Percentiles rank a stretch among this genome's conserved stretches.
These are phyloP conservation scores for Haliclystus octoradiatus DNA, from an alignment of 30 jellyfish, hydroid and myxozoan genomes.

Conservation along the genomic window DNA sequence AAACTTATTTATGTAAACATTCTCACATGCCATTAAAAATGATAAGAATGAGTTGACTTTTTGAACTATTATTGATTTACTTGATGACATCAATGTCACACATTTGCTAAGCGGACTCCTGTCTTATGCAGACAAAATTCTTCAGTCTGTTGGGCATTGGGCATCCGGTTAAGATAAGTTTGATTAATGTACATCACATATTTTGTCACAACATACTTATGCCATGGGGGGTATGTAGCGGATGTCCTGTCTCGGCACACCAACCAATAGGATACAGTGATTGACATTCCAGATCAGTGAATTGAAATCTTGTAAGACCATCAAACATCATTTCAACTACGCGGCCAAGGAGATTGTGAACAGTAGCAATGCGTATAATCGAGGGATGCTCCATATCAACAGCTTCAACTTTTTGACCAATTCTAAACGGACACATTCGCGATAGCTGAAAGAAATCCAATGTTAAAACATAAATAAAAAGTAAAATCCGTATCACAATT, in stretches of 20 bases:
- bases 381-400: slow-evolving; percentile 62
- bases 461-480: too few relatives aligned
- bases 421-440: slow-evolving; percentile 26
- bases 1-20: too few relatives aligned
- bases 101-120: slow-evolving; percentile 8
- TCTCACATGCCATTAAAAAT: too few relatives aligned
- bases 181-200: too few relatives aligned
- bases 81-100: slow-evolving; percentile 8
- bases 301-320: slow-evolving; percentile 57
- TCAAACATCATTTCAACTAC: slow-evolving; percentile 55
- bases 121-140: slow-evolving; percentile 5
- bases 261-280: slow-evolving; percentile 80
- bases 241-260: slow-evolving; percentile 73
- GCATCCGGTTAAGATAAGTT: too few relatives aligned
- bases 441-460: slow-evolving; percentile 29
- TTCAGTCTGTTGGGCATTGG: neutral
- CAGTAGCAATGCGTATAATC: slow-evolving; percentile 78
- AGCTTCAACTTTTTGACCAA: slow-evolving; percentile 82
- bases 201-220: too few relatives aligned
- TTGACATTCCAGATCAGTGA: slow-evolving; percentile 53
- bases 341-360: slow-evolving; percentile 53
- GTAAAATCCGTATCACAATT: too few relatives aligned
- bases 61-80: too few relatives aligned
- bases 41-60: too few relatives aligned
- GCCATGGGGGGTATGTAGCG: slow-evolving; percentile 71